These are phyloP conservation scores for Brevimyrus niger DNA, from an alignment of 2,113 vertebrate genomes.

Conservation along the genomic window DNA sequence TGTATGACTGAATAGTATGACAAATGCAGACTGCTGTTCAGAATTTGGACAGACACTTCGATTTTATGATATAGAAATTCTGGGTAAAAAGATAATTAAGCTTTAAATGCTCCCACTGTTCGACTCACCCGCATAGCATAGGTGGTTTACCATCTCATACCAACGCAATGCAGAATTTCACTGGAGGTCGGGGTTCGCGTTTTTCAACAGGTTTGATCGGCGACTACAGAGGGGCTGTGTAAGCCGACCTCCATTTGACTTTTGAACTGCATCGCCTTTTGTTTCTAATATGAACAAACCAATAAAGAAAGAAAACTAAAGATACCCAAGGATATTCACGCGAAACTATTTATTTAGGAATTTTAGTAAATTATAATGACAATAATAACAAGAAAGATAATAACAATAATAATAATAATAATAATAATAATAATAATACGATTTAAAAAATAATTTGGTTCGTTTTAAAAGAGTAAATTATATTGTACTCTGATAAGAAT, in stretches of 20 bases:
- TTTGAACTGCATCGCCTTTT: slow-evolving; percentile 50
- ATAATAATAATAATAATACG: not conserved
- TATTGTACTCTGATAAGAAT: not conserved
- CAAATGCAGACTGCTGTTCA: not conserved
- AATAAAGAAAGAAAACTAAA: not conserved
- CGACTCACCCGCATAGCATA: not conserved
- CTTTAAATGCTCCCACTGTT: not conserved
- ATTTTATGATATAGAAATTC: not conserved
- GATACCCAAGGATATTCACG: not conserved
- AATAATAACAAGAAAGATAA: not conserved
- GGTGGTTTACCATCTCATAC: slow-evolving; percentile 6
- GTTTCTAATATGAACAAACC: slow-evolving; percentile 27
- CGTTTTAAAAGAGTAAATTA: not conserved
- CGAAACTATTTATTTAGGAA: not conserved
- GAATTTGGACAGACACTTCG: not conserved
- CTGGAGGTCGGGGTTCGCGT: slow-evolving; percentile 18
- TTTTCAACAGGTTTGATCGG: slow-evolving; percentile 47
- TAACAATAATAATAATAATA: not conserved
- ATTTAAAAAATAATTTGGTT: not conserved
- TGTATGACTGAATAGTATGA: not conserved
- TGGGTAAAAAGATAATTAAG: not conserved
- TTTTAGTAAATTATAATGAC: not conserved
- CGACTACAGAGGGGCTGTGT: slow-evolving; percentile 41
- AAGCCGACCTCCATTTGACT: slow-evolving; percentile 73
- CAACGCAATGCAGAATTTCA: slow-evolving; percentile 39